Evolutionary conservation across 2,113 vertebrate species (phyloP), one percentile per base, ranked within the genome.

Genomic region (Peromyscus leucopus): DNA sequence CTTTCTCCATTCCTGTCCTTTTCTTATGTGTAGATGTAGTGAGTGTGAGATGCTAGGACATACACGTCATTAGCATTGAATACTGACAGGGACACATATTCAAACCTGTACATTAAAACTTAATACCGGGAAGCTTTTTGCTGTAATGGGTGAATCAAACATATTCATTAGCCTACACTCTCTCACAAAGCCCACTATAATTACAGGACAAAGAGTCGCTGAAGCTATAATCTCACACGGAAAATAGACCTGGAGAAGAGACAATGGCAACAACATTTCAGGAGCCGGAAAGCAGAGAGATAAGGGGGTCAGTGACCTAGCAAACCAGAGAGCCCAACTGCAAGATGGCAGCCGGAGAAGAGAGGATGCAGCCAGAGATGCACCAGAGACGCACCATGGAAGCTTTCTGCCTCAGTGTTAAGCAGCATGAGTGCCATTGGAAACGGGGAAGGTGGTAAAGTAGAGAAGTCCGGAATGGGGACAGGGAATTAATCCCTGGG

Each of bases 201-300:
- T 76, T 63, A 61, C 0, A 92, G 76, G 63, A 9, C 16, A 84
- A 63, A 26, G 2, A 39, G 21, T 80, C 39, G 39, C 71, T 21
- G 89, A 94, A 59, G 88, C 61, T 92, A 16, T 90, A 19, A 72
- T 79, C 4, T 16, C n/a, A 87, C 67, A 92, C 82, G 69, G 51
- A 71, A 90, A 95, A 92, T 7, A 90, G 12, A 28, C 57, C 33
- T 39, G 31, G 67, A 92, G 39, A 74, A 57, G 33, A 88, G 63
- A 90, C 1, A 69, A 61, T 0, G 69, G 72, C 24, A 89, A n/a
- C 7, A 57, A 19, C 5, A 55, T 92, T 92, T 94, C 67, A 10
- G 71, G 42, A 90, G 1, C 55, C 24, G 74, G 79, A 59, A 87
- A 94, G 84, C 33, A 59, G 46, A 83, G 79, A 61, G 6, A 9